Conservation (phyloP, 2,888 invertebrate species). For the Terebella lapidaria region DNA sequence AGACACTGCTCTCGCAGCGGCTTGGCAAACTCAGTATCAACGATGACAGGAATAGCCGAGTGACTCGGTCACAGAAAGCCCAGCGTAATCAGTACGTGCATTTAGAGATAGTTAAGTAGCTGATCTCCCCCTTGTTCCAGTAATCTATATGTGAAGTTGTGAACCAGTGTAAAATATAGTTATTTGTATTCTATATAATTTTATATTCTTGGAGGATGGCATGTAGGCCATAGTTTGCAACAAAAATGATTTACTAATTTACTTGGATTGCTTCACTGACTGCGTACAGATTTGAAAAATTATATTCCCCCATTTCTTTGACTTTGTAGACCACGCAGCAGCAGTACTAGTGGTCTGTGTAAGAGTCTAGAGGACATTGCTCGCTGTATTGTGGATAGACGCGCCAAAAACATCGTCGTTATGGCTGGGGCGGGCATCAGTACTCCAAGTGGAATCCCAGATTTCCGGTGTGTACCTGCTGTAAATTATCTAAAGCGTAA, state of each 20-base stretch:
- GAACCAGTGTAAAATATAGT: too few species aligned
- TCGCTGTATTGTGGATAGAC: conserved; percentile 4
- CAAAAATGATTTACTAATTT: too few species aligned
- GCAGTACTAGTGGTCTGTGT: conserved; percentile 3
- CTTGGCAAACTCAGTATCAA: conserved; percentile 27
- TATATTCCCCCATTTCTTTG: neutral
- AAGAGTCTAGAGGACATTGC: conserved; percentile 11
- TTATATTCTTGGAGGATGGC: too few species aligned
- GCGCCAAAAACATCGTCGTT: conserved; percentile 36
- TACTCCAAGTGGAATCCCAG: conserved; percentile 47
- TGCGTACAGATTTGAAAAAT: too few species aligned
- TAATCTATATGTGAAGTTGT: too few species aligned
- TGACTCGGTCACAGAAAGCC: too few species aligned
- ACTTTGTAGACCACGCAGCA: neutral
- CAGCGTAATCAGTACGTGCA: too few species aligned
- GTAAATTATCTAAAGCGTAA: neutral
- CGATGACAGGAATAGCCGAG: neutral
- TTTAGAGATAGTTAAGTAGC: too few species aligned
- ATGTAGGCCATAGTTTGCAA: too few species aligned
- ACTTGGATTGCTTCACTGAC: too few species aligned
- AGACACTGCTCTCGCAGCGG: conserved; percentile 27
- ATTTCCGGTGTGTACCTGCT: conserved; percentile 36
- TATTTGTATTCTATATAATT: too few species aligned
- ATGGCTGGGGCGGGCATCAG: conserved; percentile 52
- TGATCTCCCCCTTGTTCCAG: too few species aligned